Percentiles rank a stretch among this genome's conserved stretches.
These are phyloP conservation scores for Macrobrachium nipponense DNA, from an alignment of 1,140 invertebrate genomes.

Conservation along the genomic window DNA sequence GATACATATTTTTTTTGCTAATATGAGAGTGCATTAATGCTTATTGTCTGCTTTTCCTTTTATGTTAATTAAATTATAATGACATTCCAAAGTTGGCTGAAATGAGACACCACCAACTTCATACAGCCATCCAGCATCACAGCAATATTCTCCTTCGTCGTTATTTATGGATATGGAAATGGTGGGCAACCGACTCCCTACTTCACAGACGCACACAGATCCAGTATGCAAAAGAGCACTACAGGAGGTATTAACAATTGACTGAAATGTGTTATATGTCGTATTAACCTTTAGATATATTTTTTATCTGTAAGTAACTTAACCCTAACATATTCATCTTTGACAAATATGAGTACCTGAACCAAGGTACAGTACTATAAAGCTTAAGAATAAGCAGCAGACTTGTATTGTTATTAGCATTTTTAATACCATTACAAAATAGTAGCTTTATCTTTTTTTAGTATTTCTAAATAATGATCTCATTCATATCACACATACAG, in stretches of 20 bases:
- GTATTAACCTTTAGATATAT: no score
- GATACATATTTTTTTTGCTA: no score
- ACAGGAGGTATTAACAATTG: slow-evolving; percentile 4
- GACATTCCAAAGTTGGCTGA: not conserved
- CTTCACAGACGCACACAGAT: slow-evolving; percentile 20
- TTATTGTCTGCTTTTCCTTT: no score
- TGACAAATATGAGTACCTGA: no score
- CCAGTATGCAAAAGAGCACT: slow-evolving; percentile 16
- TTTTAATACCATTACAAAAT: not conserved
- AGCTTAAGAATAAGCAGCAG: no score
- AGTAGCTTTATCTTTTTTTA: not conserved
- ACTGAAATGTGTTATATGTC: no score
- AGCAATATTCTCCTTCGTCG: slow-evolving; percentile 19
- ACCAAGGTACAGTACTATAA: no score
- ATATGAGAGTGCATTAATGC: no score
- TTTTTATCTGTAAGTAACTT: not conserved
- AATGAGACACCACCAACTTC: not conserved
- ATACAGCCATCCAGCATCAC: slow-evolving; percentile 9
- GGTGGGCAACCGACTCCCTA: slow-evolving; percentile 25
- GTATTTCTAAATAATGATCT: not conserved
- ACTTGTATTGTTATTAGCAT: not conserved
- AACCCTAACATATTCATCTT: not conserved
- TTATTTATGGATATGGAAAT: slow-evolving; percentile 37
- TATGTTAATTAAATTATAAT: no score
- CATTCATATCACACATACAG: not conserved